These are phyloP conservation scores for Anagrus nilaparvatae DNA, from an alignment of 1,140 invertebrate genomes.

Conservation along the genomic window DNA sequence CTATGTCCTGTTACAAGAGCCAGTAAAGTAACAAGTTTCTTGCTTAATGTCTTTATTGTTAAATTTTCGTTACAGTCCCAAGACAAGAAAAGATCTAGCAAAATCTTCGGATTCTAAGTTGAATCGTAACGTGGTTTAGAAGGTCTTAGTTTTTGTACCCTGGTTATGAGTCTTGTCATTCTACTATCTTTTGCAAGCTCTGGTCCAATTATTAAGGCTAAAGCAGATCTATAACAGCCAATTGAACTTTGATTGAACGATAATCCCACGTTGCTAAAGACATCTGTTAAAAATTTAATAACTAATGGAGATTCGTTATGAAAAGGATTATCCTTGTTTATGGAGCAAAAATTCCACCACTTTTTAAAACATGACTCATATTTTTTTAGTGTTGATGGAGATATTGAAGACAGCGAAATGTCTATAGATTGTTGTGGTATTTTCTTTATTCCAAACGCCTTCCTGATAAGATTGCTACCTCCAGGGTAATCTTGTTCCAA, in stretches of 20 bases:
- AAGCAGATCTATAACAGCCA: conserved; percentile 5
- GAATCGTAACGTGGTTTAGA: conserved; percentile 15
- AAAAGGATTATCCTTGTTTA: conserved; percentile 10
- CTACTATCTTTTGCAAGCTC: conserved; percentile 13
- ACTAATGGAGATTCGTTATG: conserved; percentile 1
- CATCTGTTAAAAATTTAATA: conserved; percentile 9
- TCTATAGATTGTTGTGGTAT: conserved; percentile 15
- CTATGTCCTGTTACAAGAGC: conserved; percentile 16
- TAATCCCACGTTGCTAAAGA: conserved; percentile 1
- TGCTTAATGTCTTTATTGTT: conserved; percentile 13
- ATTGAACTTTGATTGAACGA: conserved; percentile 4
- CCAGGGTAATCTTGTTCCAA: conserved; percentile 21
- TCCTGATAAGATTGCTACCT: conserved; percentile 19
- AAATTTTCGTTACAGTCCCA: conserved; percentile 8
- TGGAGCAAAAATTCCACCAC: conserved; percentile 23
- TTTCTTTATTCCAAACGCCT: conserved; percentile 13
- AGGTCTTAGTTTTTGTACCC: conserved; percentile 16
- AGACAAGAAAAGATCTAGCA: conserved; percentile 12
- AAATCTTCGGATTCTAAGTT: conserved; percentile 21
- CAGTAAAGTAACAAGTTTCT: conserved; percentile 17
- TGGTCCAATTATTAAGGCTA: conserved; percentile 9
- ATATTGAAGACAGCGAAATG: conserved; percentile 20
- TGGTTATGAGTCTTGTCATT: conserved; percentile 21
- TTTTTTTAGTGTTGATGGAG: conserved; percentile 20
- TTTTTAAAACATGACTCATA: conserved; percentile 20